Evolutionary conservation across 2,113 vertebrate genomes (phyloP).

Genomic region (Cyprinodon variegatus): DNA sequence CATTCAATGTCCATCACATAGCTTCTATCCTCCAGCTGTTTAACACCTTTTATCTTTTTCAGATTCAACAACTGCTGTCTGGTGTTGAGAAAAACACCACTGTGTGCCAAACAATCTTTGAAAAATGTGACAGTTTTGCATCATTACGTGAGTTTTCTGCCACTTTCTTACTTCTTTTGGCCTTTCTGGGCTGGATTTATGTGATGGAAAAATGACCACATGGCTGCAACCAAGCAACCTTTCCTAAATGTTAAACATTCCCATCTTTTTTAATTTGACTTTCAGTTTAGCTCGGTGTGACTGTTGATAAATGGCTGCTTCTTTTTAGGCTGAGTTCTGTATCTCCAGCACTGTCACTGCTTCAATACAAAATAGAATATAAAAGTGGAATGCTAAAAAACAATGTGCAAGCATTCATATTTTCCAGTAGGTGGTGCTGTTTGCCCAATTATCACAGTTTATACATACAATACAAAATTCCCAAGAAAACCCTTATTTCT

Average conservation of each 20-base stretch:
- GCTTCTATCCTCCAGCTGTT: background rate
- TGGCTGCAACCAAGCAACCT: too few species aligned
- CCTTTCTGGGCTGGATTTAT: background rate
- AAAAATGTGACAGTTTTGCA: slow-evolving; percentile 79
- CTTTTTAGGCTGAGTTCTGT: background rate
- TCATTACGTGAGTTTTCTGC: slow-evolving; percentile 82
- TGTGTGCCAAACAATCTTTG: slow-evolving; percentile 77
- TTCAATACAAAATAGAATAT: background rate
- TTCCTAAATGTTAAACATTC: background rate
- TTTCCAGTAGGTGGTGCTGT: slow-evolving; percentile 57
- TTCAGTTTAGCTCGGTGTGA: background rate
- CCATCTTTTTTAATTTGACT: background rate
- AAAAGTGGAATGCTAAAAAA: background rate
- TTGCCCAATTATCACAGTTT: background rate
- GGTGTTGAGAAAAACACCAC: slow-evolving; percentile 80
- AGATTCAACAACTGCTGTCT: slow-evolving; percentile 84
- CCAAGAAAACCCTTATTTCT: background rate
- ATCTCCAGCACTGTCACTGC: background rate
- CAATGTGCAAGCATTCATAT: background rate
- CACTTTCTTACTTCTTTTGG: background rate
- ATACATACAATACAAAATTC: background rate
- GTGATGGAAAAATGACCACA: background rate
- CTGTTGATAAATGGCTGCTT: background rate
- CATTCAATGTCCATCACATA: background rate
- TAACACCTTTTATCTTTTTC: slow-evolving; percentile 47